Evolutionary conservation across 2,797 vertebrate genomes (phyloP).

Genomic region (Spizella passerina): DNA sequence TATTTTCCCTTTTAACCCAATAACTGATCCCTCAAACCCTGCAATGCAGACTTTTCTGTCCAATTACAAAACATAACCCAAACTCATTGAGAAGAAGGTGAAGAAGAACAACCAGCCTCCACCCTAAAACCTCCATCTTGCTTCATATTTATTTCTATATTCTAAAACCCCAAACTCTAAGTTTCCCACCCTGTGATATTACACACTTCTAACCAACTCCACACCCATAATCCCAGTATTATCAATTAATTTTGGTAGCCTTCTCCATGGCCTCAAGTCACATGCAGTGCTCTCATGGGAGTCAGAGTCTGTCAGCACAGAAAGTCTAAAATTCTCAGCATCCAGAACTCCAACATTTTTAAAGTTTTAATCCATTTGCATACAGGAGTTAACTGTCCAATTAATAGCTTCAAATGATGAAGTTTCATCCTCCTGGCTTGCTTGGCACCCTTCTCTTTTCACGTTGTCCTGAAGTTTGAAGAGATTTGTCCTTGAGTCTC

Average conservation of each 20-base stretch:
- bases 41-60: neutral
- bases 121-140: neutral
- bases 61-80: neutral
- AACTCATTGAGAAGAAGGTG: neutral
- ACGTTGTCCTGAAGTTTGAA: neutral
- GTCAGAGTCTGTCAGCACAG: neutral
- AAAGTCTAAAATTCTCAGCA: neutral
- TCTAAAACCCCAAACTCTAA: neutral
- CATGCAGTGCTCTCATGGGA: neutral
- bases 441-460: neutral
- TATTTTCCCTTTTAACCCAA: neutral
- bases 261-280: neutral
- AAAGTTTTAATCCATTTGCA: neutral
- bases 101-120: neutral
- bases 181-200: neutral
- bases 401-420: neutral
- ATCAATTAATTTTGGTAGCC: neutral
- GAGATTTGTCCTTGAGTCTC: neutral
- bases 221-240: neutral
- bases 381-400: neutral
- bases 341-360: neutral
- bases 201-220: neutral
- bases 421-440: neutral
- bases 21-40: rapidly evolving
- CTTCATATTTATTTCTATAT: neutral